These are phyloP conservation scores for Vultur gryphus DNA, from an alignment of 2,797 vertebrate species.

Conservation along the genomic window DNA sequence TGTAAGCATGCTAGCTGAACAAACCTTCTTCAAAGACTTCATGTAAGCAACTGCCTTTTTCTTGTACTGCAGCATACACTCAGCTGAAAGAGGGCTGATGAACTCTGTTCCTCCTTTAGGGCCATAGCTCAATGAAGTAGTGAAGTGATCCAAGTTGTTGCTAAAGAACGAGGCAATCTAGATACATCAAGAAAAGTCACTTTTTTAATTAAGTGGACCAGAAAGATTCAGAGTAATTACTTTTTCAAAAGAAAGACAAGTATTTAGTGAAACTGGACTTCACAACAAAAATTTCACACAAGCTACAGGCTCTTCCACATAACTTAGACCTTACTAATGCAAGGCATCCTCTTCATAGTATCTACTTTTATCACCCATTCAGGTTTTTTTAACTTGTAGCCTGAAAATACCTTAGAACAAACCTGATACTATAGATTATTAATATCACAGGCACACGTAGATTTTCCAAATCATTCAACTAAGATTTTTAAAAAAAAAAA, in stretches of 20 bases:
- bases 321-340: background rate
- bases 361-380: background rate
- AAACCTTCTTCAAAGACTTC: constrained; percentile 85
- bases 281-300: background rate
- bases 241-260: background rate
- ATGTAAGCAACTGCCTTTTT: constrained; percentile 88
- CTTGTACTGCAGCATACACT: constrained; percentile 92
- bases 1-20: background rate
- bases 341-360: background rate
- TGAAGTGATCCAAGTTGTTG: constrained; percentile 94
- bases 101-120: constrained; percentile 79
- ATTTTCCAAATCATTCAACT: background rate
- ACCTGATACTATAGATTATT: background rate
- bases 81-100: constrained; percentile 86
- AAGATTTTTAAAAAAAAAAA: background rate
- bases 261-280: background rate
- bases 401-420: background rate
- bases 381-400: background rate
- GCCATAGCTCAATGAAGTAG: constrained; percentile 83
- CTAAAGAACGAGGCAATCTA: constrained; percentile 96
- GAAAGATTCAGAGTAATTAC: background rate
- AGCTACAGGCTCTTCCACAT: background rate
- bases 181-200: constrained; percentile 7
- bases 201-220: background rate
- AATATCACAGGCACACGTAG: background rate